Evolutionary conservation across 1,140 invertebrate species (phyloP), one percentile per base, ranked within the genome.

Genomic region (Pemphigus obesinymphae): DNA sequence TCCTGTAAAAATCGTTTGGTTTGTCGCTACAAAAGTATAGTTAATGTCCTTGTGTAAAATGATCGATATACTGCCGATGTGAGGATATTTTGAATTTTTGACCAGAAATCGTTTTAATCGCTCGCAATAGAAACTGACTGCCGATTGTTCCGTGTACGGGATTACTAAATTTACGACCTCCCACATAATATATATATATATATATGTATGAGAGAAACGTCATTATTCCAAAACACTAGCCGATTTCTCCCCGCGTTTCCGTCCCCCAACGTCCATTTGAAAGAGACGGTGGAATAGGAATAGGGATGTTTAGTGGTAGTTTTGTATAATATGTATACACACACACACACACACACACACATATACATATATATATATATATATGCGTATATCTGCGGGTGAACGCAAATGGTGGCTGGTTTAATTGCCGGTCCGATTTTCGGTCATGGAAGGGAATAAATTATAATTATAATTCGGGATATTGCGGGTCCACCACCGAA

Each of bases 151-250:
- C 48, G 15, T n/a, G n/a, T n/a, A n/a, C 17, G 23, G 48, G 29
- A 75, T 75, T 53, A 75, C 53, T 53, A 53, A 75, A 75, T 75
- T 75, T 53, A 75, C 53, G 48, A 75, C 29, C 48, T n/a, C 29
- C 72, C 17, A 20, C 45, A 45, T 23, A 13, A 26, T 70, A 70
- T 15, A 26, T 15, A 5, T 13, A 23, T 13, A 26, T 70, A 70
- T 15, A 26, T 15, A 5, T 13, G 23, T 3, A 15, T 17, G 40
- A 7, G 66, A 70, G 66, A 70, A 70, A 43, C 23, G 7, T 2
- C 23, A 15, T 45, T 70, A 53, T 50, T 50, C 45, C 20, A 23
- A 34, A 34, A 53, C 29, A 34, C 72, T 53, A 34, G 29, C n/a
- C 45, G 13, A 43, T 43, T 40, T 23, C 66, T 17, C 13, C 20